Conservation (phyloP, 2,797 vertebrate species). For the Propithecus deckenii region DNA sequence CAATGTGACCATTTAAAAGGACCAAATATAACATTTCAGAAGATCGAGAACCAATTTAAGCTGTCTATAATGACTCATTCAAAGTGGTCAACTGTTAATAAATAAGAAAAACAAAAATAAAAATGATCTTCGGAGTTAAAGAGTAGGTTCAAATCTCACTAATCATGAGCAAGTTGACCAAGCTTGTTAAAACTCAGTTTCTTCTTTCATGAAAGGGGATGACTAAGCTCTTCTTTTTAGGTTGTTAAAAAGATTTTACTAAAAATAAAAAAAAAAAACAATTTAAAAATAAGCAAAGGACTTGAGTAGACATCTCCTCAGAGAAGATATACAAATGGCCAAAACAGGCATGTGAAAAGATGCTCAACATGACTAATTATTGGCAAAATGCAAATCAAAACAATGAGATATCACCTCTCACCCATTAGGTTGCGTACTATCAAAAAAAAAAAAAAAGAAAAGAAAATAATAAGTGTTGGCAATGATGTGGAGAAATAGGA, state of each 20-base stretch:
- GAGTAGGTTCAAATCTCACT: neutral
- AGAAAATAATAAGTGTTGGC: neutral
- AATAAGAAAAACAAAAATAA: neutral
- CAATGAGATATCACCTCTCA: no score
- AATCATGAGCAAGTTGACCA: neutral
- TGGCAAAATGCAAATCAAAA: neutral
- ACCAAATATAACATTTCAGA: neutral
- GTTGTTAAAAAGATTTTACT: neutral
- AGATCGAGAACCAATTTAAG: neutral
- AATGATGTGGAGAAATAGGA: neutral
- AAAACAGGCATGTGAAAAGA: neutral
- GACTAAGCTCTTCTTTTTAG: neutral
- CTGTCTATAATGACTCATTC: neutral
- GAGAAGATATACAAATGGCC: neutral
- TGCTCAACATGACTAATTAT: neutral
- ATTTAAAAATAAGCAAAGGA: neutral
- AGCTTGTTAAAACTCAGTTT: neutral
- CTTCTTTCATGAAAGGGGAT: neutral
- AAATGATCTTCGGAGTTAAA: neutral
- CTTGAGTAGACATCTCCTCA: neutral
- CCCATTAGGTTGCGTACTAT: neutral
- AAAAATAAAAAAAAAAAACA: neutral
- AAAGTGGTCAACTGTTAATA: neutral
- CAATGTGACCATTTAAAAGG: neutral
- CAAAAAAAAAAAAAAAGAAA: neutral